Conservation (phyloP, 2,113 vertebrate genomes). For the Perccottus glenii region DNA sequence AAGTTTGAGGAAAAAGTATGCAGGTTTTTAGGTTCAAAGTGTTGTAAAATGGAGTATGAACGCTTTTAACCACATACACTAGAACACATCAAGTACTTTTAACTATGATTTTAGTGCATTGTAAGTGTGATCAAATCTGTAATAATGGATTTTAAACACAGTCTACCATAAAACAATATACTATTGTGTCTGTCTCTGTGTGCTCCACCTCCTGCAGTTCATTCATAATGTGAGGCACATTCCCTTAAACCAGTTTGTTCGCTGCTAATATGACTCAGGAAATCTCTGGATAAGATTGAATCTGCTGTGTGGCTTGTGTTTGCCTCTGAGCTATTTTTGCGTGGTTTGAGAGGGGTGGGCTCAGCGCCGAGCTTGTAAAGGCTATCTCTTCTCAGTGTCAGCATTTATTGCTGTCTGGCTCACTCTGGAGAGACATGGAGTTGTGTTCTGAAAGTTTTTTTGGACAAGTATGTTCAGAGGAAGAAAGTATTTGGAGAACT, state of each 20-base stretch:
- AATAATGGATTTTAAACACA: no score
- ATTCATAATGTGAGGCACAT: slow-evolving; percentile 8
- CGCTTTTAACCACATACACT: no score
- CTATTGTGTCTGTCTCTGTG: background rate
- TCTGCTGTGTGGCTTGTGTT: background rate
- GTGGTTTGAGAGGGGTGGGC: slow-evolving; percentile 29
- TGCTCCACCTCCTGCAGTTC: slow-evolving; percentile 10
- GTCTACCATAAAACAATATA: no score
- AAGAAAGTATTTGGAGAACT: background rate
- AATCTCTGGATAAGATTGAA: slow-evolving; percentile 26
- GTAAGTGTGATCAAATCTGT: no score
- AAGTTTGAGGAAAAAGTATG: no score
- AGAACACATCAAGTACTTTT: no score
- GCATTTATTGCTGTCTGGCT: slow-evolving; percentile 13
- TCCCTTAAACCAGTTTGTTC: slow-evolving; percentile 53
- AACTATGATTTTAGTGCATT: no score
- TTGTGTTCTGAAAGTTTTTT: slow-evolving; percentile 10
- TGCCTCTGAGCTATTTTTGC: slow-evolving; percentile 42
- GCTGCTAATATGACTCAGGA: slow-evolving; percentile 21
- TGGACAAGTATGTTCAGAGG: background rate
- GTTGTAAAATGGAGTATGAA: no score
- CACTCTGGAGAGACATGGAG: slow-evolving; percentile 16
- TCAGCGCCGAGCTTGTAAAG: slow-evolving; percentile 7
- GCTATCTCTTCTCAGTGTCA: slow-evolving; percentile 12
- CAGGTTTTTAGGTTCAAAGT: no score